These are phyloP conservation scores for Abramis brama DNA, from an alignment of 2,113 vertebrate species.

Conservation along the genomic window DNA sequence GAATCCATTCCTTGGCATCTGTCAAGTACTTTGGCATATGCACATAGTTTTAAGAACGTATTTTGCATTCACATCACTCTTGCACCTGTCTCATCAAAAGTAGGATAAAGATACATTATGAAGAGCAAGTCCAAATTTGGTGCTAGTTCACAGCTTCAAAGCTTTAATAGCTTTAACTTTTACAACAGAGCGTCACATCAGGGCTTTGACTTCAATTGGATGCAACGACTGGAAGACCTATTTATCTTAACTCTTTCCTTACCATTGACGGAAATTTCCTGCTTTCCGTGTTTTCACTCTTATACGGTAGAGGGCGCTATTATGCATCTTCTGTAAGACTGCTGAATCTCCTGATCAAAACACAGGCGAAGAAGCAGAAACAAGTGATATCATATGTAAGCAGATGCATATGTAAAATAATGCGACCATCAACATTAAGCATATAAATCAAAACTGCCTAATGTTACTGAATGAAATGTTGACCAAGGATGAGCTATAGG, in stretches of 20 bases:
- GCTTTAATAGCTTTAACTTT: background rate
- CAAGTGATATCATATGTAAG: too few species aligned
- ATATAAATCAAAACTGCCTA: too few species aligned
- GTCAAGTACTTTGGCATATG: conserved; percentile 28
- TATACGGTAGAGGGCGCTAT: too few species aligned
- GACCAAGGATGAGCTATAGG: too few species aligned
- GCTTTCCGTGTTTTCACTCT: too few species aligned
- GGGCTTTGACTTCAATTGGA: background rate
- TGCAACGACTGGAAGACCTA: background rate
- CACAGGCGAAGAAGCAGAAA: too few species aligned
- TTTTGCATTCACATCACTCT: conserved; percentile 27
- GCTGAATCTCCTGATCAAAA: too few species aligned
- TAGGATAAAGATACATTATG: conserved; percentile 14
- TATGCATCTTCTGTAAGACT: too few species aligned
- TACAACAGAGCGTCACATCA: background rate
- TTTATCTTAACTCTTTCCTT: background rate
- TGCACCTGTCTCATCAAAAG: conserved; percentile 36
- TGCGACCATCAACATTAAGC: too few species aligned
- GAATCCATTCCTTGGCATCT: conserved; percentile 43
- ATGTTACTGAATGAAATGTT: too few species aligned
- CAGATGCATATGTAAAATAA: too few species aligned
- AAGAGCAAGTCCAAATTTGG: conserved; percentile 10
- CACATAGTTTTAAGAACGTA: conserved; percentile 51
- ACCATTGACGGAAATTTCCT: background rate
- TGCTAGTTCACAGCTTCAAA: background rate